Conservation (phyloP, 2,113 vertebrate genomes). For the Dromaius novaehollandiae region DNA sequence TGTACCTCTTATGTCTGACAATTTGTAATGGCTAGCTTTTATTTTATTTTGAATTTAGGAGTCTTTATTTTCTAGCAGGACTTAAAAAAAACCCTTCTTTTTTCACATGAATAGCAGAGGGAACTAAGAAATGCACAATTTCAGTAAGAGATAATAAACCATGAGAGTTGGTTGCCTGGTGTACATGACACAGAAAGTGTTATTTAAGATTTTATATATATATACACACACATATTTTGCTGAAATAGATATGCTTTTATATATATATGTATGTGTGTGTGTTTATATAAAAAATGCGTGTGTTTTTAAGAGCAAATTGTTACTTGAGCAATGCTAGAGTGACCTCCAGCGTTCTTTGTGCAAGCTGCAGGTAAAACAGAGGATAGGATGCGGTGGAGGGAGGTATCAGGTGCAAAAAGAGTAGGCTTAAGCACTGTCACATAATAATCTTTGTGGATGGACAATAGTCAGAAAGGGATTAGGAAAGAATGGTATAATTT, state of each 20-base stretch:
- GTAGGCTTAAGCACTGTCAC: background rate
- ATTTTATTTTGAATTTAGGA: background rate
- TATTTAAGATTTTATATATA: background rate
- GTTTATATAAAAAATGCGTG: too few relatives aligned
- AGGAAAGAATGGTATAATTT: background rate
- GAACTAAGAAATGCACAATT: background rate
- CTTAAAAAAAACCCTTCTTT: background rate
- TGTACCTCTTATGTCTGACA: background rate
- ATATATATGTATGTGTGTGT: too few relatives aligned
- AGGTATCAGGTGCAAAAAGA: background rate
- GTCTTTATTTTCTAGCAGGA: background rate
- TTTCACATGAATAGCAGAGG: background rate
- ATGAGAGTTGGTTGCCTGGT: too few relatives aligned
- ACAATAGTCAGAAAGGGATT: background rate
- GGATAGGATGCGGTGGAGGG: fast-evolving
- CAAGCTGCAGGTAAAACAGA: background rate
- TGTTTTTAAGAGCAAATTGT: background rate
- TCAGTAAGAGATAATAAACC: background rate
- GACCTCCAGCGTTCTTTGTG: constrained; percentile 36
- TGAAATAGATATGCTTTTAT: too few relatives aligned
- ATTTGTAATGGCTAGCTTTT: background rate
- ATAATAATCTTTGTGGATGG: background rate
- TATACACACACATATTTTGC: too few relatives aligned
- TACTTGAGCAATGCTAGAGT: background rate
- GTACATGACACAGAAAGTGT: background rate